phyloP scores from a whole-genome alignment of 1,140 invertebrate species.

The Acromyrmex echinatior region DNA sequence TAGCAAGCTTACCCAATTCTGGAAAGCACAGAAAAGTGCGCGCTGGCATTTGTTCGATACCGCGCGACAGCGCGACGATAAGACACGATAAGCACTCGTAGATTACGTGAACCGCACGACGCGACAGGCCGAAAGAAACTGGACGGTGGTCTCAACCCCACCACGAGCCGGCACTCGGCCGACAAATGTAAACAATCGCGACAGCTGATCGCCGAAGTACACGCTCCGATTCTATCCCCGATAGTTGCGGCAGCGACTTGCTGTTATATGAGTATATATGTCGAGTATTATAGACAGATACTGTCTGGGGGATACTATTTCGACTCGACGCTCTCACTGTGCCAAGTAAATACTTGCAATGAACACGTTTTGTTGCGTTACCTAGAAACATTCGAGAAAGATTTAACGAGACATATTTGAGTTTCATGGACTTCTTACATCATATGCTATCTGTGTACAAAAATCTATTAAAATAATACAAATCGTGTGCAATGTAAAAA shows the following conservation, averaged over 20 bases:
- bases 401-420: neutral
- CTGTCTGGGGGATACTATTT: conserved; percentile 8
- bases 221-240: conserved; percentile 7
- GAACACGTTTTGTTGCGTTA: neutral
- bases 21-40: neutral
- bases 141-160: conserved; percentile 75
- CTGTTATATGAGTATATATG: neutral
- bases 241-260: neutral
- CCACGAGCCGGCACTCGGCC: conserved; percentile 66
- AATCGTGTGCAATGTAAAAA: neutral
- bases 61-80: conserved; percentile 27
- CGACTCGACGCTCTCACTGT: neutral
- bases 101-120: conserved; percentile 63
- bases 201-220: conserved; percentile 73
- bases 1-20: conserved; percentile 34
- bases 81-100: conserved; percentile 43
- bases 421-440: neutral
- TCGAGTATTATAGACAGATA: neutral
- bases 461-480: neutral
- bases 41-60: conserved; percentile 12
- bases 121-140: conserved; percentile 76
- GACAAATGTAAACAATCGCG: conserved; percentile 77
- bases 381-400: neutral
- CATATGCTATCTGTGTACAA: neutral
- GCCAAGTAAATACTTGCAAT: conserved; percentile 25